Conservation (phyloP, 2,797 vertebrate species). For the Sebastes ruberrimus region DNA sequence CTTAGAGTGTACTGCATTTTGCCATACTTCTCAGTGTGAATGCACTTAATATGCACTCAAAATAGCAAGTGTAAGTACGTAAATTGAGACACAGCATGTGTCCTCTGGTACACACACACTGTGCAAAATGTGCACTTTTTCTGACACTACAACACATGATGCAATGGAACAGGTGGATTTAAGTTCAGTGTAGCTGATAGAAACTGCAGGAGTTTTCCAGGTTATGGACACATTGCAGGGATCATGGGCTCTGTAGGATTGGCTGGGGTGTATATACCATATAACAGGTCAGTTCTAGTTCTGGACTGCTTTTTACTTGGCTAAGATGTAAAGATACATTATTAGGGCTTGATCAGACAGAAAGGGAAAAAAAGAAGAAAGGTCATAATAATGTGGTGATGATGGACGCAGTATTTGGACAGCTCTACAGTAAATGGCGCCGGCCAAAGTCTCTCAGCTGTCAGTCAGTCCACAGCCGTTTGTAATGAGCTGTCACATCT, state of each 20-base stretch:
- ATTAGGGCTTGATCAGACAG: background rate
- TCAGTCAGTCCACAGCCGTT: slow-evolving; percentile 12
- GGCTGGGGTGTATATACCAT: background rate
- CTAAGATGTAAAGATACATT: background rate
- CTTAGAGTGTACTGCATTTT: no score
- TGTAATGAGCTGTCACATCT: slow-evolving; percentile 36
- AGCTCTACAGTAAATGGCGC: background rate
- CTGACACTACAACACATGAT: no score
- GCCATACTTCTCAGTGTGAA: no score
- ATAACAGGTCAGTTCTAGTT: background rate
- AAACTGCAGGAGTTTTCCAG: background rate
- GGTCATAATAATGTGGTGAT: slow-evolving; percentile 26
- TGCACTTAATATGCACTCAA: no score
- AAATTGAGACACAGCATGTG: no score
- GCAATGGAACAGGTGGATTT: background rate
- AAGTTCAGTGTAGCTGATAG: background rate
- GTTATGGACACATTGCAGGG: background rate
- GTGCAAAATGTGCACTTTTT: background rate
- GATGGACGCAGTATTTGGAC: slow-evolving; percentile 26
- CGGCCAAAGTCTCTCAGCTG: slow-evolving; percentile 18
- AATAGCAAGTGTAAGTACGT: no score
- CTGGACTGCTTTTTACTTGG: background rate
- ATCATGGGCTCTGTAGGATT: background rate
- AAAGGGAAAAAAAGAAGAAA: background rate
- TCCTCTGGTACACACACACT: no score